Conservation (phyloP, 2,113 vertebrate genomes). For the Clarias magur region DNA sequence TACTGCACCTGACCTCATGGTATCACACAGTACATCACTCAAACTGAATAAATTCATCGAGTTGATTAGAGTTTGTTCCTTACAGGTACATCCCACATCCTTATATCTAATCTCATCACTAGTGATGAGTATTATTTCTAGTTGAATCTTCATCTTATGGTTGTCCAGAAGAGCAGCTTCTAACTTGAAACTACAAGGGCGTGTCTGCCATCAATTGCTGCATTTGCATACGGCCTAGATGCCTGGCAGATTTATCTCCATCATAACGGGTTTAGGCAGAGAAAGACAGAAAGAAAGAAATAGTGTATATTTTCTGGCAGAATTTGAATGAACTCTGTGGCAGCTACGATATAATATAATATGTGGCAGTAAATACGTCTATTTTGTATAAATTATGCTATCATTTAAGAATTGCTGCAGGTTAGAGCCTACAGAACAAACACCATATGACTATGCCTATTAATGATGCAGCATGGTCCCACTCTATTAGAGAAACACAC, state of each 20-base stretch:
- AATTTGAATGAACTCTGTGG: neutral
- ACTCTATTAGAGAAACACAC: conserved; percentile 1
- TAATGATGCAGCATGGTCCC: conserved; percentile 8
- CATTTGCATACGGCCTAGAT: conserved; percentile 25
- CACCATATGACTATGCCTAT: neutral
- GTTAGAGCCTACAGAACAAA: neutral
- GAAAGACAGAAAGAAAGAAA: conserved; percentile 1
- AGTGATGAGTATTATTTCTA: neutral
- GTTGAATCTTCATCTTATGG: neutral
- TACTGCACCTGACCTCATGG: neutral
- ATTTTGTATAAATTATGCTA: neutral
- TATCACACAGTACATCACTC: neutral
- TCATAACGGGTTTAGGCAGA: neutral
- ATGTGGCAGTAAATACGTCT: neutral
- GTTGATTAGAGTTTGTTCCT: neutral
- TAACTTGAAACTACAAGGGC: neutral
- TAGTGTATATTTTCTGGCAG: neutral
- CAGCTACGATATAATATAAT: conserved; percentile 4
- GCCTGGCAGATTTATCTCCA: neutral
- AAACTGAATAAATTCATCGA: neutral
- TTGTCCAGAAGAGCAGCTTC: neutral
- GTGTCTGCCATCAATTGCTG: conserved; percentile 12
- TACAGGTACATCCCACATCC: neutral
- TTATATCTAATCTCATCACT: neutral
- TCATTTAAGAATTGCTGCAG: conserved; percentile 8